These are phyloP conservation scores for Seriola quinqueradiata DNA, from an alignment of 2,113 vertebrate genomes.

Conservation along the genomic window DNA sequence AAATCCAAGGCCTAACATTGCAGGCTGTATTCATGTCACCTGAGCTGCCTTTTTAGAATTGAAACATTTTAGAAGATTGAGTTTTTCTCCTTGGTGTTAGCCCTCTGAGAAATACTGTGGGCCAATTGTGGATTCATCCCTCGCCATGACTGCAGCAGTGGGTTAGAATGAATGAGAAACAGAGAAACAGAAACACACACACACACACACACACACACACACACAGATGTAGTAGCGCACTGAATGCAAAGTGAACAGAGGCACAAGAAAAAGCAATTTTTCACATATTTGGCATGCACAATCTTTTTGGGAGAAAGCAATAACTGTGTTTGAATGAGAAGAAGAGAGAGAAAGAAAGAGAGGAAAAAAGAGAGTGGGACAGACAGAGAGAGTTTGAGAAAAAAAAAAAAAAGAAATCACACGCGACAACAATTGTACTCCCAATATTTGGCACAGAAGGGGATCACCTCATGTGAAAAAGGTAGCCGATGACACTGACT, in stretches of 20 bases:
- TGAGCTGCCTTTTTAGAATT: slow-evolving; percentile 16
- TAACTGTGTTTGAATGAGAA: slow-evolving; percentile 13
- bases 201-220: slow-evolving; percentile 26
- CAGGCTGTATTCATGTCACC: slow-evolving; percentile 14
- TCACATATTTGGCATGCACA: slow-evolving; percentile 34
- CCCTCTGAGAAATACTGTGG: slow-evolving; percentile 50
- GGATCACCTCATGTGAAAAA: slow-evolving; percentile 14
- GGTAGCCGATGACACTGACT: slow-evolving; percentile 26
- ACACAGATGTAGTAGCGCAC: neutral
- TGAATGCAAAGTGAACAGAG: slow-evolving; percentile 58
- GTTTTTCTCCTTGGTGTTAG: slow-evolving; percentile 48
- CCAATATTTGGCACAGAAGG: neutral
- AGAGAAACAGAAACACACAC: slow-evolving; percentile 2
- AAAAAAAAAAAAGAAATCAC: slow-evolving; percentile 1
- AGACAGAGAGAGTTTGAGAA: neutral
- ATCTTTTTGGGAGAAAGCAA: slow-evolving; percentile 25
- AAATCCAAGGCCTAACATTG: slow-evolving; percentile 29
- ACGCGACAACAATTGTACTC: slow-evolving; percentile 2
- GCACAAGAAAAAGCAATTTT: slow-evolving; percentile 25
- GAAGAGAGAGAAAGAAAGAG: neutral
- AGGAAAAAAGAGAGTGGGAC: neutral
- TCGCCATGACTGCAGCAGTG: slow-evolving; percentile 35
- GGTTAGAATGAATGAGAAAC: slow-evolving; percentile 47
- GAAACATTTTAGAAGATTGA: slow-evolving; percentile 44
- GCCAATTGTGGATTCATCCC: slow-evolving; percentile 61